Conservation (phyloP, 2,888 invertebrate genomes). For the Suillia variegata region DNA sequence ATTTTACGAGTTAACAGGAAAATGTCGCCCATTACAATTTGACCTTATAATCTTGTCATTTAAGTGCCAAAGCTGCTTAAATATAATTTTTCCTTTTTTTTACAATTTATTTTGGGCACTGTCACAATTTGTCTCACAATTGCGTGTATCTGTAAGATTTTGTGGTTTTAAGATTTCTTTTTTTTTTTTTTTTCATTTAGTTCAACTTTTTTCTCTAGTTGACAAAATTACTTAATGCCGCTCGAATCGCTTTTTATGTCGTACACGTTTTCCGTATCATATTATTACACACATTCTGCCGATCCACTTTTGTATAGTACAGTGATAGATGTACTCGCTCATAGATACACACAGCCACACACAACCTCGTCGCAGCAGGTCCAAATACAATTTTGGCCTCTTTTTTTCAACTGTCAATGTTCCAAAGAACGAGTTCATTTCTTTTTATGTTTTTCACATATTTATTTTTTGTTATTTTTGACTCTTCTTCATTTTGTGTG, state of each 20-base stretch:
- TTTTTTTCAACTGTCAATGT: neutral
- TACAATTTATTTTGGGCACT: too few relatives aligned
- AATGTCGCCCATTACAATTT: neutral
- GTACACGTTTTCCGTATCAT: too few relatives aligned
- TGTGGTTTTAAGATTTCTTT: neutral
- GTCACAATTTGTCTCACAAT: neutral
- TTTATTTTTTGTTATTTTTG: neutral
- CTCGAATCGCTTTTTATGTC: too few relatives aligned
- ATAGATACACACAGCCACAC: too few relatives aligned
- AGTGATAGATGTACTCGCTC: too few relatives aligned
- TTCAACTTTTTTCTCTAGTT: too few relatives aligned
- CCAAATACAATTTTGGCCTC: neutral
- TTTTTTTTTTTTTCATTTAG: neutral
- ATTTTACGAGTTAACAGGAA: too few relatives aligned
- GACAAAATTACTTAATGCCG: too few relatives aligned
- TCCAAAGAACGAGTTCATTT: neutral
- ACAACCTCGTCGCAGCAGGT: neutral
- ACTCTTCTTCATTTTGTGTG: conserved; percentile 10
- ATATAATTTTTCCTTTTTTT: neutral
- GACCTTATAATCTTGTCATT: neutral
- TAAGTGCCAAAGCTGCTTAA: neutral
- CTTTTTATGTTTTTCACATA: neutral
- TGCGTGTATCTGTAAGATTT: neutral
- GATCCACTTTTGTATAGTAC: too few relatives aligned
- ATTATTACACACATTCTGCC: too few relatives aligned